Evolutionary conservation across 2,888 invertebrate species (phyloP), one percentile per base, ranked within the genome.

Genomic region (Nasonovia ribisnigri): DNA sequence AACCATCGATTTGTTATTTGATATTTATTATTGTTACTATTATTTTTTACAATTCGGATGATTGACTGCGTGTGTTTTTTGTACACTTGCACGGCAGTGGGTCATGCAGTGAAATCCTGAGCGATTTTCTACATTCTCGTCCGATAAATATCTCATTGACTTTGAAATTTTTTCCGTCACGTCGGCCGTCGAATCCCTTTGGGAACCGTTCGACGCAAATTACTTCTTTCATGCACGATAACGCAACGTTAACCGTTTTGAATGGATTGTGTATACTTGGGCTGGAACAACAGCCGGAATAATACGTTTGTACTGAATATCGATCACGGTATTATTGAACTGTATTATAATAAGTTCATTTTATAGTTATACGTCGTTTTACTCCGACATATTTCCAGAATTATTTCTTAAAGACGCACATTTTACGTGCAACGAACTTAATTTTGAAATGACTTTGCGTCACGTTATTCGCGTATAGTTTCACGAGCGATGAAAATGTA

Each of bases 161-260:
- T 84, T 84, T 84, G 8, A 84, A 43, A 43, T 26, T 43, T 84
- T 84, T 84, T 84, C 84, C 43, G 43, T 26, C 84, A 84, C 11
- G 42, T 84, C 26, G 84, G 84, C 3, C 84, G 5, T 43, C 84
- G 84, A 29, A 84, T 84, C 6, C 84, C 84, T 43, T 26, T 43
- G 43, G 84, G 84, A 84, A 84, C 84, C 84, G 43, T 84, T 84
- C 84, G 26, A 43, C 3, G 84, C 84, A 84, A 84, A 84, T 84
- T 84, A 84, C 43, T 84, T 84, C 84, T 84, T 84, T 84, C 84
- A 43, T 26, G 43, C 84, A 43, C 84, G 43, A 84, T 84, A 84
- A 84, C 43, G 26, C 84, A 43, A 84, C 84, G 84, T 29, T 84
- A 84, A 84, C 84, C 84, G 11, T 84, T 84, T 26, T 43, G 26